These are phyloP conservation scores for Drosophila gaucha DNA, from an alignment of 2,888 invertebrate species.

Conservation along the genomic window DNA sequence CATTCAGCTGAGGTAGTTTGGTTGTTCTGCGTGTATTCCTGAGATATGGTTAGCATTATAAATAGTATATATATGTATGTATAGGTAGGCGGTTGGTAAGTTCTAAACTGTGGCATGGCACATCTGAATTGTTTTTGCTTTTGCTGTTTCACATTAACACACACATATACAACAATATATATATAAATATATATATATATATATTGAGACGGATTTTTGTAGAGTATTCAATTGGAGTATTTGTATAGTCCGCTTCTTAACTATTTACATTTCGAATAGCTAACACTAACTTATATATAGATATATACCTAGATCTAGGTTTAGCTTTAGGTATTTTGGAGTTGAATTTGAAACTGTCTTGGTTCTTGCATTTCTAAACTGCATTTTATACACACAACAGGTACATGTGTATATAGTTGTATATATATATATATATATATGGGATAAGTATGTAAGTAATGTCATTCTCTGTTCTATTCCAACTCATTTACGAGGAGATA, in stretches of 20 bases:
- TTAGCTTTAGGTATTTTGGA: slow-evolving; percentile 50
- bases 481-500: slow-evolving; percentile 19
- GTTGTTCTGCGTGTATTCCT: slow-evolving; percentile 54
- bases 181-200: too few species aligned
- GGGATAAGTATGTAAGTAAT: slow-evolving; percentile 11
- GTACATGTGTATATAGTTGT: slow-evolving; percentile 61
- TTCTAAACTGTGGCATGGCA: slow-evolving; percentile 71
- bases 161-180: slow-evolving; percentile 13
- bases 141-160: slow-evolving; percentile 34
- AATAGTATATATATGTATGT: slow-evolving; percentile 30
- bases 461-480: background rate
- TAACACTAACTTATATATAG: slow-evolving; percentile 33
- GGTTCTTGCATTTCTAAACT: slow-evolving; percentile 28
- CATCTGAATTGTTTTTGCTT: slow-evolving; percentile 68
- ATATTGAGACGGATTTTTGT: slow-evolving; percentile 58
- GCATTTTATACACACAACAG: slow-evolving; percentile 66
- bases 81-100: slow-evolving; percentile 42
- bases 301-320: slow-evolving; percentile 30
- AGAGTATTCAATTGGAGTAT: slow-evolving; percentile 30
- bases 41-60: slow-evolving; percentile 40
- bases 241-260: slow-evolving; percentile 25
- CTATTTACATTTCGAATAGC: slow-evolving; percentile 49
- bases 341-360: slow-evolving; percentile 42
- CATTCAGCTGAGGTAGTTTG: slow-evolving; percentile 71
- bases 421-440: slow-evolving; percentile 31